Evolutionary conservation across 2,797 vertebrate genomes (phyloP).

Genomic region (Sarcoramphus papa): DNA sequence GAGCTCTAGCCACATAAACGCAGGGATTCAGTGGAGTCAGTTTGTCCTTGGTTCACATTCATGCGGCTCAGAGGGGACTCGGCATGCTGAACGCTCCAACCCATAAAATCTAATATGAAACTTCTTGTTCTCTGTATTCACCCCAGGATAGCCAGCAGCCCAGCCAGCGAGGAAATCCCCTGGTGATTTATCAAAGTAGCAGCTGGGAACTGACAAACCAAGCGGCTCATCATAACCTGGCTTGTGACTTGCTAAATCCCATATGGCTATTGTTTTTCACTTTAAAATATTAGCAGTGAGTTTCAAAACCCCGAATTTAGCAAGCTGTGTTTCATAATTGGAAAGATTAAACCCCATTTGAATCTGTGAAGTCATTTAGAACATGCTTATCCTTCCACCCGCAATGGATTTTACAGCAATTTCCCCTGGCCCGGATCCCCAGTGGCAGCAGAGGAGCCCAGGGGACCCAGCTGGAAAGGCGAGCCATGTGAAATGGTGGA

Average conservation of each 20-base stretch:
- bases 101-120: neutral
- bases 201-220: slow-evolving; percentile 27
- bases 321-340: neutral
- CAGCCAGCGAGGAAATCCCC: slow-evolving; percentile 4
- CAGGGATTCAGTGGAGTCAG: neutral
- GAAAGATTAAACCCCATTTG: neutral
- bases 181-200: slow-evolving; percentile 3
- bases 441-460: neutral
- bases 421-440: neutral
- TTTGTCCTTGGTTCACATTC: neutral
- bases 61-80: neutral
- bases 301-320: slow-evolving; percentile 28
- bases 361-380: neutral
- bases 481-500: neutral
- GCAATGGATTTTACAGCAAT: neutral
- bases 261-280: slow-evolving; percentile 14
- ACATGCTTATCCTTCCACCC: neutral
- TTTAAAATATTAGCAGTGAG: slow-evolving; percentile 6
- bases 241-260: slow-evolving; percentile 1
- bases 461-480: neutral
- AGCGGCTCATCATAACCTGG: neutral
- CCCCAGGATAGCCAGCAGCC: neutral
- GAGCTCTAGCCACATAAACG: neutral
- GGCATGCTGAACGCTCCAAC: neutral
- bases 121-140: neutral